Evolutionary conservation across 2,113 vertebrate genomes (phyloP).

Genomic region (Aviceda subcristata): DNA sequence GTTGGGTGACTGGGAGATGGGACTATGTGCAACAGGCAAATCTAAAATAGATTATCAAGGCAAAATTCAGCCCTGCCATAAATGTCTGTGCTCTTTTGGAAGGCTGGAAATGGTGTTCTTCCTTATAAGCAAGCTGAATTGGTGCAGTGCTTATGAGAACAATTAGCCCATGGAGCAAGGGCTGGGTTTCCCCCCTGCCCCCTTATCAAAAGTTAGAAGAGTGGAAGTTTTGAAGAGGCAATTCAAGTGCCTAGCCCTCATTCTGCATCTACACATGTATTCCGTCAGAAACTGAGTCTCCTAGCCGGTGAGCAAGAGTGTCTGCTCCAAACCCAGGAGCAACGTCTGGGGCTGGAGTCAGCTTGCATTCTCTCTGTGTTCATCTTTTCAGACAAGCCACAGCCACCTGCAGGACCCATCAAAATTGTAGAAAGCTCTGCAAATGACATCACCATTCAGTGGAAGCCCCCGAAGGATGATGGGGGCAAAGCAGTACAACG

Average conservation of each 20-base stretch:
- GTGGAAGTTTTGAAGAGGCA: not conserved
- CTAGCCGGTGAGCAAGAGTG: not conserved
- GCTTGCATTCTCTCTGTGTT: not conserved
- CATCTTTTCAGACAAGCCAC: conserved; percentile 75
- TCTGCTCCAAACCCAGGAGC: not conserved
- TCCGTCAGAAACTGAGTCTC: not conserved
- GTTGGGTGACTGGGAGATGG: not conserved
- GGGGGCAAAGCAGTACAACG: conserved; percentile 78
- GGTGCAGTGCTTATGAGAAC: not conserved
- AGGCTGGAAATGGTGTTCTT: not conserved
- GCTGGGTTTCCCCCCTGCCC: not conserved
- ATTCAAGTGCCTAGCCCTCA: not conserved
- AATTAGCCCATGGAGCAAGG: not conserved
- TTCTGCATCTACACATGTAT: not conserved
- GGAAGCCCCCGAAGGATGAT: conserved; percentile 80
- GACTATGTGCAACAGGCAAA: not conserved
- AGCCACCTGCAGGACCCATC: conserved; percentile 81
- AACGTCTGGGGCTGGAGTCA: not conserved
- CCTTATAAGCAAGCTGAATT: not conserved
- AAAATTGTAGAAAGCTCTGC: conserved; percentile 72
- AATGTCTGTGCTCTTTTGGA: not conserved
- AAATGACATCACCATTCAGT: conserved; percentile 74
- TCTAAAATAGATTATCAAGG: not conserved
- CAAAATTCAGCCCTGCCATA: not conserved
- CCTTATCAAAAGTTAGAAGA: not conserved